Percentiles rank a stretch among this genome's conserved stretches.
Evolutionary conservation across 2,797 vertebrate species (phyloP).

Genomic region (Pogoniulus pusillus): DNA sequence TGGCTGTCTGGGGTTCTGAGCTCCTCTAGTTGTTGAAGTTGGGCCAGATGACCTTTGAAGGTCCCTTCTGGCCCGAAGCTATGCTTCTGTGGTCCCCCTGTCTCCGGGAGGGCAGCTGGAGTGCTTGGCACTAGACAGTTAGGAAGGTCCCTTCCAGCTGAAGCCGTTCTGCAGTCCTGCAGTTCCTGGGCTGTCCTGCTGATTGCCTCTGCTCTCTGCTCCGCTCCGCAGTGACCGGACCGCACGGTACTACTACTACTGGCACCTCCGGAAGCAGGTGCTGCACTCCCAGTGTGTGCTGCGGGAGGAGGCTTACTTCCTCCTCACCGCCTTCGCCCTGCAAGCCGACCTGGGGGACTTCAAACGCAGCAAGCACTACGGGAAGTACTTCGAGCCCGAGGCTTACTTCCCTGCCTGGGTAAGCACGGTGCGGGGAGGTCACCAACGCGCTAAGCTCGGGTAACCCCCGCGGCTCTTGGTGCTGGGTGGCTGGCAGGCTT

Average conservation of each 20-base stretch:
- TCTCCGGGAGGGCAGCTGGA: no score
- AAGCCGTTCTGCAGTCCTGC: no score
- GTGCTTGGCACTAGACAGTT: no score
- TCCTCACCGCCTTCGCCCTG: conserved; percentile 94
- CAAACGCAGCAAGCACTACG: conserved; percentile 95
- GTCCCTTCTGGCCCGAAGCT: no score
- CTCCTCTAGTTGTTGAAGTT: no score
- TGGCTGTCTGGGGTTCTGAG: no score
- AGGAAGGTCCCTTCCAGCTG: no score
- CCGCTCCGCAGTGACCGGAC: conserved; percentile 84
- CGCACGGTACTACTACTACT: conserved; percentile 96
- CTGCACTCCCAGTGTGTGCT: conserved; percentile 92
- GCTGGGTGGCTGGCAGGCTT: background rate
- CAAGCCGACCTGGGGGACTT: conserved; percentile 97
- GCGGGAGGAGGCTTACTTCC: conserved; percentile 95
- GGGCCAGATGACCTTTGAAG: no score
- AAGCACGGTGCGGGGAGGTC: background rate
- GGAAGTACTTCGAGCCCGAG: conserved; percentile 97
- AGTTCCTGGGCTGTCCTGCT: background rate
- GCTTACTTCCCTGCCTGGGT: conserved; percentile 97
- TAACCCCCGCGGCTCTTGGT: accelerated
- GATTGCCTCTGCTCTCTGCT: background rate
- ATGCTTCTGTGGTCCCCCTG: no score
- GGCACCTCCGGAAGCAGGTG: conserved; percentile 96
- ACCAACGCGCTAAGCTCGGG: accelerated